A percentile compares a stretch with the other conserved stretches of the same genome.
These are phyloP conservation scores for Epirrhoe tristata DNA, from an alignment of 2,888 invertebrate species.

Conservation along the genomic window DNA sequence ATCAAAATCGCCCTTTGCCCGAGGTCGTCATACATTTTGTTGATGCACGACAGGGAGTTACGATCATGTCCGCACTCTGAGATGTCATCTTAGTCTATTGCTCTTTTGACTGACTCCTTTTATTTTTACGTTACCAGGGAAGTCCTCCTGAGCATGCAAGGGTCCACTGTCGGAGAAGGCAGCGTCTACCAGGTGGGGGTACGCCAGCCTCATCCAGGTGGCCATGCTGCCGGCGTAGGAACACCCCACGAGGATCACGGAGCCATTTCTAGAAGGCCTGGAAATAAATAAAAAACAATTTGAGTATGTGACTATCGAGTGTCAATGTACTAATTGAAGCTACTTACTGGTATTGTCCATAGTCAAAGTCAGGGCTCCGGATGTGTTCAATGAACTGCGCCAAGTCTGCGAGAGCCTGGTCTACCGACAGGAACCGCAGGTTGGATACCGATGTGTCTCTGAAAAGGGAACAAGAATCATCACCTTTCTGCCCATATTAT, in stretches of 20 bases:
- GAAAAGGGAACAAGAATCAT: conserved; percentile 28
- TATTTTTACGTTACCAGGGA: conserved; percentile 71
- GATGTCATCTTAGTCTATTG: too few relatives aligned
- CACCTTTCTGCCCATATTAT: background rate
- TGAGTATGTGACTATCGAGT: too few relatives aligned
- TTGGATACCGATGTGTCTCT: conserved; percentile 81
- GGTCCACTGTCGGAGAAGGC: conserved; percentile 87
- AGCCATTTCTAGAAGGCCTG: conserved; percentile 54
- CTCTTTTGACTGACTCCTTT: too few relatives aligned
- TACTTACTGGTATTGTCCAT: conserved; percentile 63
- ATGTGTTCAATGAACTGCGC: conserved; percentile 86
- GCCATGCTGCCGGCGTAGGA: conserved; percentile 87
- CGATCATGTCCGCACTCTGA: too few relatives aligned
- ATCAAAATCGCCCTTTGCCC: too few relatives aligned
- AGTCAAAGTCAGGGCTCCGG: conserved; percentile 69
- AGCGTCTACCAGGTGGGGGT: conserved; percentile 86
- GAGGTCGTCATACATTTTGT: too few relatives aligned
- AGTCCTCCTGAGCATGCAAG: conserved; percentile 83
- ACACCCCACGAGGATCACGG: conserved; percentile 84
- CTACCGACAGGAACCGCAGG: conserved; percentile 85
- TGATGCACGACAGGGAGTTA: too few relatives aligned
- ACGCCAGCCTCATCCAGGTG: conserved; percentile 84
- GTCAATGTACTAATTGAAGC: background rate
- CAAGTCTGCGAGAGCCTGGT: conserved; percentile 88
- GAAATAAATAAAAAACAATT: too few relatives aligned